Base-by-base conservation (phyloP, 35 echinoderm and acorn worm species). In the Apostichopus parvimensis region DNA sequence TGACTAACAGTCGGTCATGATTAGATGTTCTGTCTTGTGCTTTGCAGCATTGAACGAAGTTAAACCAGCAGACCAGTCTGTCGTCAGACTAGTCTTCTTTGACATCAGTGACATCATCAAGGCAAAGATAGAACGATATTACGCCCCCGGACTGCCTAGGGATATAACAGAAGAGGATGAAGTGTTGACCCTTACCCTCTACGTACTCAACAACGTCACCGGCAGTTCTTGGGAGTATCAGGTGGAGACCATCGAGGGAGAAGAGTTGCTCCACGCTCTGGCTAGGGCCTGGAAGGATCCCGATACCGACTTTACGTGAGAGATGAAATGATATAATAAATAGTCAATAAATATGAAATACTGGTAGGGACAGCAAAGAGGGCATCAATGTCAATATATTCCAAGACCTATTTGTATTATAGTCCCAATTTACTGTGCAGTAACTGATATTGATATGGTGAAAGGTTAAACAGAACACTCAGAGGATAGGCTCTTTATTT, bases 241-340 rank as follows among this genome's bases (percentile, higher is more conserved):
- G 6, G 52, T 82, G 11, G 25, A 56, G 8, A 6, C 18, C 79
- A 56, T 82, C 11, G 55, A 53, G 15, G 79, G 79, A 54, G 79
- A 82, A n/a, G 54, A 82, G 5, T 28, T 82, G n/a, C 8, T 17
- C n/a, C 25, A 82, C 25, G 12, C 52, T 15, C 55, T 82, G n/a
- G 3, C 18, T 13, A 54, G 79, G 54, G 79, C 79, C n/a, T 82
- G 79, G 79, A 82, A 82, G 52, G 53, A 56, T 82, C 53, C 79
- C 10, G n/a, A 82, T 15, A 82, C 5, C 8, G 79, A 82, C 8
- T 82, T 82, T 17, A 82, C 18, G 79, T 82, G 55, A 82, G 79
- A 13, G 34, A 45, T 78, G 12, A 20, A 72, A 10, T 78, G 0
- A 6, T 21, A 25, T 9, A 8, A 22, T 77, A 0, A 14, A 0